These are phyloP conservation scores for Sylvicapra grimmia DNA, from an alignment of 2,113 vertebrate species.

Conservation along the genomic window DNA sequence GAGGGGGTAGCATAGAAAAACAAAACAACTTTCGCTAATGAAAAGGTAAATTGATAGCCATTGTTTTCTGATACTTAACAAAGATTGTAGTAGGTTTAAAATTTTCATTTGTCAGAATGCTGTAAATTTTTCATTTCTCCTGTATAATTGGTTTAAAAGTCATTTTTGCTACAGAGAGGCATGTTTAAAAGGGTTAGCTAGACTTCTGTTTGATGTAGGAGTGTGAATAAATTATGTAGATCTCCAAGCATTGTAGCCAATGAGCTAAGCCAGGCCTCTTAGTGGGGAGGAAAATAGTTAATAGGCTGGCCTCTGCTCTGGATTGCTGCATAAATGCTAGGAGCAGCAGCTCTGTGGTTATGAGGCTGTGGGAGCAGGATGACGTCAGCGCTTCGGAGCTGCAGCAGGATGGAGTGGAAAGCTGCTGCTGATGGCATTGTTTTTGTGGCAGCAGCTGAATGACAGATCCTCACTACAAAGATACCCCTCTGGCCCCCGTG, in stretches of 20 bases:
- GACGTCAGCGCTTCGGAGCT: conserved; percentile 84
- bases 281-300: conserved; percentile 72
- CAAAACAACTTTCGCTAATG: conserved; percentile 3
- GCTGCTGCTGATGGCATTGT: conserved; percentile 86
- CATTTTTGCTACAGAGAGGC: conserved; percentile 41
- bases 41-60: conserved; percentile 16
- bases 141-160: conserved; percentile 3
- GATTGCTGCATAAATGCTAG: conserved; percentile 77
- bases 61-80: background rate
- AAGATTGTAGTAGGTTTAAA: background rate
- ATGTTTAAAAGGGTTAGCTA: conserved; percentile 38
- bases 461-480: conserved; percentile 80
- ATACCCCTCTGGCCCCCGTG: conserved; percentile 72
- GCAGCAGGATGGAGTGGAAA: conserved; percentile 80
- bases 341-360: conserved; percentile 67
- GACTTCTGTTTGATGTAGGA: conserved; percentile 20
- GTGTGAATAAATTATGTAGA: conserved; percentile 77
- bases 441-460: conserved; percentile 83
- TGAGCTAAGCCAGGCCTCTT: conserved; percentile 64
- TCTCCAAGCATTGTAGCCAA: conserved; percentile 73
- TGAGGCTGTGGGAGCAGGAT: conserved; percentile 74
- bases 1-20: conserved; percentile 65
- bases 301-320: conserved; percentile 74
- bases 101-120: conserved; percentile 23
- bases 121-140: background rate